A percentile compares a stretch with the other conserved stretches of the same genome.
phyloP scores from a whole-genome alignment of 2,113 vertebrate species.

The Asarcornis scutulata region DNA sequence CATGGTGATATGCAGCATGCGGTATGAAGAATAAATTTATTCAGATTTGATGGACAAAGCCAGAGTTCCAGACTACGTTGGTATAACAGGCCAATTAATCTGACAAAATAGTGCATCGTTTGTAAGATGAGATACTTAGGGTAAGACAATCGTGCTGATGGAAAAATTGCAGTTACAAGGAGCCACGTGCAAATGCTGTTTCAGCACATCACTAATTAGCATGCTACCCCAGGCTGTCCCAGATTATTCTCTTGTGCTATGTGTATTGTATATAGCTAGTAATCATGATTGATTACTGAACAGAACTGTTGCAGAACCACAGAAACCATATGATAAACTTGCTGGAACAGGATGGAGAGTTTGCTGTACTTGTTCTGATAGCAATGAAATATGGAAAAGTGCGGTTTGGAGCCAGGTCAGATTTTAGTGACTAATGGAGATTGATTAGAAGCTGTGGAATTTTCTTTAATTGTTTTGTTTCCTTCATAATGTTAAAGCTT shows the following conservation, averaged over 20 bases:
- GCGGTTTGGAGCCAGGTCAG: slow-evolving; percentile 23
- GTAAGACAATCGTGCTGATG: neutral
- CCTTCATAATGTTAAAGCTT: neutral
- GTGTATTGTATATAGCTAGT: slow-evolving; percentile 54
- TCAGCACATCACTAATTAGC: slow-evolving; percentile 78
- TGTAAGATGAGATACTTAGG: neutral
- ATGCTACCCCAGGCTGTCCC: slow-evolving; percentile 45
- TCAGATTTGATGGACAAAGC: neutral
- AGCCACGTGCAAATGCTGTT: slow-evolving; percentile 30
- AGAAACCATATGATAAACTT: slow-evolving; percentile 26
- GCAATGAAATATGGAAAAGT: neutral
- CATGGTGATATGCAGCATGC: neutral
- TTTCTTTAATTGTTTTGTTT: neutral
- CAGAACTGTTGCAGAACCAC: slow-evolving; percentile 38
- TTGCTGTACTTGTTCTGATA: neutral
- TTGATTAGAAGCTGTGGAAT: neutral
- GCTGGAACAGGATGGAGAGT: neutral
- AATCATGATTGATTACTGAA: slow-evolving; percentile 75
- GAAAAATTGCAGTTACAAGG: slow-evolving; percentile 51
- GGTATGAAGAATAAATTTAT: neutral
- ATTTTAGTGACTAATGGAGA: neutral
- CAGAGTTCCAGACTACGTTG: neutral
- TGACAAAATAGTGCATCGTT: slow-evolving; percentile 18
- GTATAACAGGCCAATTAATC: slow-evolving; percentile 33
- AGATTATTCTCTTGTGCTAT: slow-evolving; percentile 75